Base-by-base conservation (phyloP, 2,888 invertebrate species). In the Agonopterix alstromeriana region DNA sequence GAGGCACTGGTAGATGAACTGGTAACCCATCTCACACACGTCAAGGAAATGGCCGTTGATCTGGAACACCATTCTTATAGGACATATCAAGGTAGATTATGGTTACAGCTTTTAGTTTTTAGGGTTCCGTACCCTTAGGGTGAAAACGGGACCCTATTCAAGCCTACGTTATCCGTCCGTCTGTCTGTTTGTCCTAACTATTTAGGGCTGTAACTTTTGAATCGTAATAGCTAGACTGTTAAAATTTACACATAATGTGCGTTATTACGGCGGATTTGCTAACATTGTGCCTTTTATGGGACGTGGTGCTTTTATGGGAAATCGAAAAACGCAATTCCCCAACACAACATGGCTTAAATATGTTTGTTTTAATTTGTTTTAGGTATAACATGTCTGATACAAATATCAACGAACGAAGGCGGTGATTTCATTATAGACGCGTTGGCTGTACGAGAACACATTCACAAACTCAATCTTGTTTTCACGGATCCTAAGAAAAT, bases 1-100 rank as follows among this genome's bases (percentile, higher is more conserved):
- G 81, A 88, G 12, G 86, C 90, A 1, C 90, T 93, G 48, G 70
- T 99, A 2, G 80, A 92, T 43, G 77, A 85, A 2, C 82, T 98
- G 42, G 66, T 95, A 2, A 75, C 90, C 0, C 93, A 94, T 53
- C 82, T 99, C 51, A 84, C 87, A 42, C 79, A 80, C 1, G 91
- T 92, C n/a, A 78, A 84, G 2, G 95, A 95, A 71, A 91, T 99
- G 47, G 97, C 97, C 0, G 92, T 99, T 0, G 99, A 99, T 87
- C 87, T 99, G 46, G 96, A 96, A 89, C 97, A 98, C 78, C 98
- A 99, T 77, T 94, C 95, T 0, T 98, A 97, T 70, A 91, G 98
- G 51, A 93, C 95, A 0, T 99, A 95, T 75, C 94, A 95, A 88
- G 99, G 99, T 79, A 53, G 3, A 11, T n/a, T 4, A 38, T 10